Conservation (phyloP, 2,797 vertebrate species). For the Garrulus glandarius region DNA sequence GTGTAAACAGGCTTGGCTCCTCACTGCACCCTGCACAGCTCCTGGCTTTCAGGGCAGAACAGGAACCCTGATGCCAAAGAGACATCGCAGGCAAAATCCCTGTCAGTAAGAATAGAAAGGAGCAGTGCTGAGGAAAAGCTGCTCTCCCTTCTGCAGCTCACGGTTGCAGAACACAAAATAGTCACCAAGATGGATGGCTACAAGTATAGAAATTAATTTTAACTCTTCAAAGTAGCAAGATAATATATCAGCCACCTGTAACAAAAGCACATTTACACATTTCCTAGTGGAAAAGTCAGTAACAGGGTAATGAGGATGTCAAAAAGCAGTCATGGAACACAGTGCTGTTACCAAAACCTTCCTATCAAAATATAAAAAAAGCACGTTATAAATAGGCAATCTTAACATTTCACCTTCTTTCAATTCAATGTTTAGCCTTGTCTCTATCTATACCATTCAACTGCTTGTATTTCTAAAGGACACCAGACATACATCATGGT, state of each 20-base stretch:
- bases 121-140: accelerated
- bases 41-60: neutral
- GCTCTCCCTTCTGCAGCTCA: neutral
- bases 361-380: neutral
- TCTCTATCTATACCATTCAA: neutral
- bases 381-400: neutral
- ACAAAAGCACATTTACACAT: neutral
- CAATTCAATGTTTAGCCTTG: neutral
- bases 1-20: accelerated
- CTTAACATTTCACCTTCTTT: neutral
- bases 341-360: neutral
- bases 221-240: neutral
- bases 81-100: neutral
- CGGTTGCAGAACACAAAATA: neutral
- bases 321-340: neutral
- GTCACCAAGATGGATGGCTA: neutral
- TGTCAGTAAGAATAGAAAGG: neutral
- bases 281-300: neutral
- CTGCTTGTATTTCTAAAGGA: neutral
- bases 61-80: neutral
- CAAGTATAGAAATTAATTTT: neutral
- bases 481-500: neutral
- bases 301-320: neutral
- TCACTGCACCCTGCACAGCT: neutral
- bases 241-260: neutral